Evolutionary conservation across 2,888 invertebrate genomes (phyloP).

Genomic region (Oxycera nigricornis): DNA sequence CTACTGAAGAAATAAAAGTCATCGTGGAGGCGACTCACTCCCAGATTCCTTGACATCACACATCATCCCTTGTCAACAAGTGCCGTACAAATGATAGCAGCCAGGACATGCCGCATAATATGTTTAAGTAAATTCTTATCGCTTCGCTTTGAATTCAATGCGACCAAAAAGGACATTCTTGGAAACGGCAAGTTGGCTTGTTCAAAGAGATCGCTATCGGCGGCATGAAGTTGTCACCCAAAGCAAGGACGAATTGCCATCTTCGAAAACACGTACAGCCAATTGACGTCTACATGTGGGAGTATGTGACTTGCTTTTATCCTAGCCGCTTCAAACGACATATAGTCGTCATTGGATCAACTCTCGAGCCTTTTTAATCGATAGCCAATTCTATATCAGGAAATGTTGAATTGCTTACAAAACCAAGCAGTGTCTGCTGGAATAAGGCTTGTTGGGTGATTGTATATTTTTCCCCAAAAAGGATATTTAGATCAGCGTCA

Average conservation of each 20-base stretch:
- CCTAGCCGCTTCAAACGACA: too few relatives aligned
- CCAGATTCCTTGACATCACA: too few relatives aligned
- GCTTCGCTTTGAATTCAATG: not conserved
- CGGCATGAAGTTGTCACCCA: conserved; percentile 27
- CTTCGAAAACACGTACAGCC: conserved; percentile 23
- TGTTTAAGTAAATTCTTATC: conserved; percentile 6
- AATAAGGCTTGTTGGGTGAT: too few relatives aligned
- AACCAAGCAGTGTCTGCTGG: too few relatives aligned
- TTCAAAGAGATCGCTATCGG: conserved; percentile 11
- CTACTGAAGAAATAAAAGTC: too few relatives aligned
- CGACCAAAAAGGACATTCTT: not conserved
- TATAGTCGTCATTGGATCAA: too few relatives aligned
- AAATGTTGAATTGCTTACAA: too few relatives aligned
- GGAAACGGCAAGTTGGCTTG: too few relatives aligned
- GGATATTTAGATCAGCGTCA: not conserved
- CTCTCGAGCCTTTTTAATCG: too few relatives aligned
- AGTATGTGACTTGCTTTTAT: too few relatives aligned
- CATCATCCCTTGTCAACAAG: conserved; percentile 31
- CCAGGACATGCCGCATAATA: conserved; percentile 10
- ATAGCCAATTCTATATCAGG: too few relatives aligned
- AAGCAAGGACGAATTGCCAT: conserved; percentile 18
- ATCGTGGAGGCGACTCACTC: too few relatives aligned
- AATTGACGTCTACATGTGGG: conserved; percentile 11
- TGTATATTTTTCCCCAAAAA: not conserved
- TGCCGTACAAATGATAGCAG: conserved; percentile 12